phyloP scores from a whole-genome alignment of 2,888 invertebrate species.

The Hyles lineata region DNA sequence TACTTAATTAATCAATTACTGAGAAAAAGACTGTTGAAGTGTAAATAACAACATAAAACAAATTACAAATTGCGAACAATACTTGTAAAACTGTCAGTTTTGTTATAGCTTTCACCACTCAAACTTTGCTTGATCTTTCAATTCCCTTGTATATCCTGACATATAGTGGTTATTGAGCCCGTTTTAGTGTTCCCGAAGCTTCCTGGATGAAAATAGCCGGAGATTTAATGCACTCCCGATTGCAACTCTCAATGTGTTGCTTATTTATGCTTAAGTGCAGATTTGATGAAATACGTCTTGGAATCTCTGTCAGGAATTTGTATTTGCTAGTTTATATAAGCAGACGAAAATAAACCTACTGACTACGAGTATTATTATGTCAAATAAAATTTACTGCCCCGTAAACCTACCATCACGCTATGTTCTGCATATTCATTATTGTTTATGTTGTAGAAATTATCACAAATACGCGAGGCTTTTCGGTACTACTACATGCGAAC shows the following conservation, averaged over 20 bases:
- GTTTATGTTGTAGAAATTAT: too few relatives aligned
- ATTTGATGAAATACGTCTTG: constrained; percentile 14
- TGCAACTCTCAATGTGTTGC: constrained; percentile 50
- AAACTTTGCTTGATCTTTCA: not conserved
- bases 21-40: too few relatives aligned
- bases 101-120: not conserved
- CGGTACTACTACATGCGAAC: too few relatives aligned
- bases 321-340: too few relatives aligned
- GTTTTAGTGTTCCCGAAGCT: constrained; percentile 53
- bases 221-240: constrained; percentile 61
- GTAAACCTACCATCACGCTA: too few relatives aligned
- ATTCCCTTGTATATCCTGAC: constrained; percentile 22
- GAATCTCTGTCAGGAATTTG: not conserved
- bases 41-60: not conserved
- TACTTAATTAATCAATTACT: too few relatives aligned
- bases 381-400: too few relatives aligned
- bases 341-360: too few relatives aligned
- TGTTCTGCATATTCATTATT: too few relatives aligned
- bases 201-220: constrained; percentile 69
- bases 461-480: too few relatives aligned
- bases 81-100: not conserved
- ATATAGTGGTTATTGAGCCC: constrained; percentile 25
- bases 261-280: constrained; percentile 28
- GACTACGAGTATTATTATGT: too few relatives aligned
- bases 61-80: not conserved